Evolutionary conservation across 2,113 vertebrate species (phyloP).

Genomic region (Petrocephalus zakoni): DNA sequence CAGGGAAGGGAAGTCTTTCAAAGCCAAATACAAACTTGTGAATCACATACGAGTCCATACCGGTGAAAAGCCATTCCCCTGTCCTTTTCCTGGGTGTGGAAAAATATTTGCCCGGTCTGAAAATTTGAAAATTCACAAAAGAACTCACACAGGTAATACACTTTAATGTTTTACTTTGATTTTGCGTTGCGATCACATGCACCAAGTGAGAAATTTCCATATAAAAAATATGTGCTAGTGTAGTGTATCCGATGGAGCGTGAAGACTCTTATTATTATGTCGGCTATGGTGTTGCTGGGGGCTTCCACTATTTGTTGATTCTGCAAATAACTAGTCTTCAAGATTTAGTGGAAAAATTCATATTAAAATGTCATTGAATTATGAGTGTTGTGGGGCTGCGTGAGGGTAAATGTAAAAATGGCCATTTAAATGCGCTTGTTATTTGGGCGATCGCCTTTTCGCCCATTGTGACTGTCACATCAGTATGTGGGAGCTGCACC

Average conservation of each 20-base stretch:
- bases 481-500: neutral
- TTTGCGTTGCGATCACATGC: too few species aligned
- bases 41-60: constrained; percentile 98
- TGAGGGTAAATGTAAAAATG: neutral
- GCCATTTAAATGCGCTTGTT: neutral
- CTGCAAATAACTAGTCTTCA: neutral
- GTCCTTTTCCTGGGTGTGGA: constrained; percentile 96
- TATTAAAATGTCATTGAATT: neutral
- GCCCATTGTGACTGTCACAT: neutral
- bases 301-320: neutral
- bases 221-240: neutral
- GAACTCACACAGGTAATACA: constrained; percentile 91
- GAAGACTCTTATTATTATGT: neutral
- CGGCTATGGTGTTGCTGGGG: neutral
- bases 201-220: too few species aligned
- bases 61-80: constrained; percentile 96
- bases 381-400: neutral
- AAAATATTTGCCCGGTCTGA: constrained; percentile 98
- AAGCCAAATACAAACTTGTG: constrained; percentile 99
- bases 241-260: neutral
- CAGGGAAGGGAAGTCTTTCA: constrained; percentile 95
- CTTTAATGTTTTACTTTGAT: neutral
- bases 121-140: constrained; percentile 99
- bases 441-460: neutral
- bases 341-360: neutral